Base-by-base conservation (phyloP, 2,797 vertebrate genomes). In the Neoniphon sammara region DNA sequence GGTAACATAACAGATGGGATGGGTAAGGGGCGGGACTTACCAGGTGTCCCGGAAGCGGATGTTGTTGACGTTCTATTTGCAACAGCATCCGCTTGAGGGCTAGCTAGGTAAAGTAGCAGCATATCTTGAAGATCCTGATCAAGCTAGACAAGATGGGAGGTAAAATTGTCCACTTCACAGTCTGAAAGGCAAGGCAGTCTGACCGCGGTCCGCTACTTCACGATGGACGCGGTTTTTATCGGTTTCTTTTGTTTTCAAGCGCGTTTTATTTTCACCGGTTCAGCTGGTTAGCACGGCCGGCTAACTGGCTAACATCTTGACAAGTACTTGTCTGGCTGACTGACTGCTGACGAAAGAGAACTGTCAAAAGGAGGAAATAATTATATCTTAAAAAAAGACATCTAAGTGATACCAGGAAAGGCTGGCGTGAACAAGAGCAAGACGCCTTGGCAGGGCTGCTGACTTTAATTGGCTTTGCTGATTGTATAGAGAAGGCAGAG, bases 1-100 rank as follows among this genome's bases (percentile, higher is more conserved):
- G 20, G 20, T 20, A 53, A 1, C 50, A 50, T 21, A 23, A 12
- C 14, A 46, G 15, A 46, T 46, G 44, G 14, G 44, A 15, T 5
- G 44, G 3, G 44, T 46, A 46, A 46, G 44, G 44, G 44, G 44
- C 44, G 44, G 44, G 44, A 6, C 0, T 0, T 0, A 1, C 0
- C 77, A 76, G 85, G 30, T 18, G 80, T 66, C 74, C 86, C 86
- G 88, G 93, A 94, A 94, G 85, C 91, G 92, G 91, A 93, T 90
- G 91, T 92, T 93, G 91, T 89, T 83, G 74, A 84, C 85, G 78
- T 74, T 81, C 85, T 74, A 58, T 2, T 70, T 73, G 17, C 11
- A 44, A 30, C 60, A 57, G 58, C 36, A 70, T 88, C 90, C 81
- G 87, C 78, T 83, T 71, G 50, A 34, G 70, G 31, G 66, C 74